Percentiles rank a stretch among this genome's conserved stretches.
These are phyloP conservation scores for Eriosoma lanigerum DNA, from an alignment of 1,140 invertebrate genomes.

Conservation along the genomic window DNA sequence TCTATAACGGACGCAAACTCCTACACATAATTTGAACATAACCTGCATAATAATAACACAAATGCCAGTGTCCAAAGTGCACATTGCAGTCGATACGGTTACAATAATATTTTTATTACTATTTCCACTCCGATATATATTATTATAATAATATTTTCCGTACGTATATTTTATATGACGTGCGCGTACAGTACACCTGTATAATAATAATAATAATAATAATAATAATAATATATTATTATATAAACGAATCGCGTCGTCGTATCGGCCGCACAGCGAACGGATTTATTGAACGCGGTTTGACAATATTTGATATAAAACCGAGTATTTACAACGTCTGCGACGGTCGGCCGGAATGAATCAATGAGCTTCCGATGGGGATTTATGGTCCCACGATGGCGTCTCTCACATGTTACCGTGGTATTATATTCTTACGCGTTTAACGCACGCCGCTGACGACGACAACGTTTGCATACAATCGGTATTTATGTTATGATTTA, in stretches of 20 bases:
- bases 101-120: no score
- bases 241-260: neutral
- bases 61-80: no score
- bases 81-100: no score
- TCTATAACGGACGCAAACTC: no score
- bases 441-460: neutral
- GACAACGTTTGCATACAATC: conserved; percentile 46
- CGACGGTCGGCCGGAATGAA: conserved; percentile 26
- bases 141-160: no score
- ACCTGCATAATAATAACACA: no score
- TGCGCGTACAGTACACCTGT: no score
- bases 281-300: conserved; percentile 34
- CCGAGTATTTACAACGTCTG: conserved; percentile 48
- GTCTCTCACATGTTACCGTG: neutral
- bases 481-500: conserved; percentile 50
- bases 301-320: conserved; percentile 43
- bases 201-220: no score
- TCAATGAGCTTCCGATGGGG: conserved; percentile 48
- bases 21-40: no score
- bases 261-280: neutral
- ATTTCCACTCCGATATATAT: no score
- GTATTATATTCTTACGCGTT: neutral
- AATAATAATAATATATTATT: no score
- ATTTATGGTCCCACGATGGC: conserved; percentile 32
- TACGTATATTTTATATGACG: no score